phyloP scores from a whole-genome alignment of 53 echinoderm and acorn worm genomes.

The Antedon mediterranea region DNA sequence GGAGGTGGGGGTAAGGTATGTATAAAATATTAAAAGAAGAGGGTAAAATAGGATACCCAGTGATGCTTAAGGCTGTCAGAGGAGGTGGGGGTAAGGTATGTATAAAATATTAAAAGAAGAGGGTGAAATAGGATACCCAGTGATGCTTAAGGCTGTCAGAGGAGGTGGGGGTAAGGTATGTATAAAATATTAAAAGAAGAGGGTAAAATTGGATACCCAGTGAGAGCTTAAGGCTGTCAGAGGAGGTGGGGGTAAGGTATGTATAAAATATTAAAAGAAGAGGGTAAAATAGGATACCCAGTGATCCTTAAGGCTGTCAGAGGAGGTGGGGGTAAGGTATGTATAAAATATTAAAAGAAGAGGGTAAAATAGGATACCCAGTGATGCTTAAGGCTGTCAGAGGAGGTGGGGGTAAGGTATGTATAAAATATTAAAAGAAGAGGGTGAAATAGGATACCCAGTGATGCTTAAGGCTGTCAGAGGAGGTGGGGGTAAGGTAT shows the following conservation, averaged over 20 bases:
- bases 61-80: conserved; percentile 88
- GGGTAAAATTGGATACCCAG: conserved; percentile 72
- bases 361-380: conserved; percentile 71
- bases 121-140: conserved; percentile 71
- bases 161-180: conserved; percentile 91
- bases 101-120: conserved; percentile 69
- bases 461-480: conserved; percentile 92
- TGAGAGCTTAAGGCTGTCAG: conserved; percentile 92
- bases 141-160: conserved; percentile 88
- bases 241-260: conserved; percentile 92
- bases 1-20: too few relatives aligned
- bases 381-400: conserved; percentile 92
- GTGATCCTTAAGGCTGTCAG: conserved; percentile 87
- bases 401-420: too few relatives aligned
- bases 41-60: conserved; percentile 73
- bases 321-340: conserved; percentile 92
- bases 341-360: conserved; percentile 38
- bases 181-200: conserved; percentile 67
- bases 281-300: too few relatives aligned
- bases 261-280: too few relatives aligned
- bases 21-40: conserved; percentile 71
- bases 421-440: too few relatives aligned
- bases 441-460: conserved; percentile 75
- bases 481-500: conserved; percentile 92
- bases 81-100: conserved; percentile 93